Percentiles rank a stretch among this genome's conserved stretches.
Evolutionary conservation across 2,113 vertebrate genomes (phyloP).

Genomic region (Chamaetylas fuelleborni): DNA sequence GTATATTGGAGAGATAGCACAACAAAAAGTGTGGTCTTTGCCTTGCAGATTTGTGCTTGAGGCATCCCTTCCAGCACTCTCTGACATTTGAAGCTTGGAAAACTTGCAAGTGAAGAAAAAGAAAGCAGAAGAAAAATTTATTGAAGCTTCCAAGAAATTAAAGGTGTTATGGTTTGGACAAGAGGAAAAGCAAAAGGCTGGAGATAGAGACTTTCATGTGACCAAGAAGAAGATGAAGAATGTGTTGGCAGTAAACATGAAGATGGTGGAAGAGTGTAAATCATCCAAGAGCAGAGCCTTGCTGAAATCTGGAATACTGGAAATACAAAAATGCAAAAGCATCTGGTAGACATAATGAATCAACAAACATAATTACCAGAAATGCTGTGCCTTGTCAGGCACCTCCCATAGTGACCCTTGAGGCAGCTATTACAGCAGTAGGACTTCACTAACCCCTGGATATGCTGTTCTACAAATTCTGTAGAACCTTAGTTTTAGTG

Average conservation of each 20-base stretch:
- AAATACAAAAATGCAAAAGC: not conserved
- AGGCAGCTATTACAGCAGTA: not conserved
- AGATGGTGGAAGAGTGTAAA: not conserved
- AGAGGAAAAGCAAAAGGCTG: not conserved
- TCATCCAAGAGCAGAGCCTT: not conserved
- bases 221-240: not conserved
- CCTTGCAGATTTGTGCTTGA: slow-evolving; percentile 30
- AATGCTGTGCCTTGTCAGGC: not conserved
- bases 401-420: not conserved
- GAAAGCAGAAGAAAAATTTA: not conserved
- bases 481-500: not conserved
- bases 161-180: not conserved
- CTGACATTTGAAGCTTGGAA: slow-evolving; percentile 8
- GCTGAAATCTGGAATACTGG: not conserved
- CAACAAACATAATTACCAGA: not conserved
- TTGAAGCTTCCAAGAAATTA: not conserved
- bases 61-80: not conserved
- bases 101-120: not conserved
- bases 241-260: not conserved
- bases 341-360: not conserved
- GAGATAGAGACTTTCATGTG: not conserved
- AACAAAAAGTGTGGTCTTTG: slow-evolving; percentile 21
- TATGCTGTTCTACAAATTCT: not conserved
- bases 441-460: not conserved
- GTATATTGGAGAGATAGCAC: not conserved